A percentile compares a stretch with the other conserved stretches of the same genome.
phyloP scores from a whole-genome alignment of 1,140 invertebrate species.

The Bombus breviceps region DNA sequence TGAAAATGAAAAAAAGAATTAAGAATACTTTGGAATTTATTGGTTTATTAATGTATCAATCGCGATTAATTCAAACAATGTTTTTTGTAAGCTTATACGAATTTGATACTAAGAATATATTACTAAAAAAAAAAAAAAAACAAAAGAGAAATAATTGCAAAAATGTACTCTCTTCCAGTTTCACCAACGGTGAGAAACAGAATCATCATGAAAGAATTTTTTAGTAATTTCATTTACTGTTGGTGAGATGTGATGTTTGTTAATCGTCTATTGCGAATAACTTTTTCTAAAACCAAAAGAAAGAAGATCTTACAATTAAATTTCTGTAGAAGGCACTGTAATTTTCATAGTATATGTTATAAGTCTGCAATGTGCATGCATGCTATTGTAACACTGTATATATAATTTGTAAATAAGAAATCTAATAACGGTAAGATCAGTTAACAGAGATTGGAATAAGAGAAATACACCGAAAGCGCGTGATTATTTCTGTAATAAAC shows the following conservation, averaged over 20 bases:
- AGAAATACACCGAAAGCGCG: slow-evolving; percentile 27
- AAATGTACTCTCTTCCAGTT: slow-evolving; percentile 7
- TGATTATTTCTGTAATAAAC: slow-evolving; percentile 47
- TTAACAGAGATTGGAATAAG: slow-evolving; percentile 15
- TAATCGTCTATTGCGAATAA: slow-evolving; percentile 10
- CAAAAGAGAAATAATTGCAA: not conserved
- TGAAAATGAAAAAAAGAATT: not conserved
- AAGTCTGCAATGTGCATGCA: slow-evolving; percentile 16
- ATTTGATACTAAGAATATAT: slow-evolving; percentile 34
- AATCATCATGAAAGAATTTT: not conserved
- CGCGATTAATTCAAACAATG: not conserved
- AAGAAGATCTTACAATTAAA: slow-evolving; percentile 1
- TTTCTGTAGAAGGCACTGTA: slow-evolving; percentile 2
- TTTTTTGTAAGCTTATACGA: slow-evolving; percentile 26
- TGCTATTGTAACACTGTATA: slow-evolving; percentile 57
- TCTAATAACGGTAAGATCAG: slow-evolving; percentile 7
- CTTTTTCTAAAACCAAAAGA: slow-evolving; percentile 4
- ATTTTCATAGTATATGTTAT: slow-evolving; percentile 32
- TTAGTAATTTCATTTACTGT: not conserved
- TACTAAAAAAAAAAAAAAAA: not conserved
- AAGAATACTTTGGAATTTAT: slow-evolving; percentile 5
- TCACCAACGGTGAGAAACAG: not conserved
- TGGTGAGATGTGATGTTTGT: slow-evolving; percentile 7
- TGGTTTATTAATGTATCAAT: not conserved
- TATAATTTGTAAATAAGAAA: slow-evolving; percentile 63